These are phyloP conservation scores for Zhuqinia jingwanae DNA, from an alignment of 2,888 invertebrate species.

Conservation along the genomic window DNA sequence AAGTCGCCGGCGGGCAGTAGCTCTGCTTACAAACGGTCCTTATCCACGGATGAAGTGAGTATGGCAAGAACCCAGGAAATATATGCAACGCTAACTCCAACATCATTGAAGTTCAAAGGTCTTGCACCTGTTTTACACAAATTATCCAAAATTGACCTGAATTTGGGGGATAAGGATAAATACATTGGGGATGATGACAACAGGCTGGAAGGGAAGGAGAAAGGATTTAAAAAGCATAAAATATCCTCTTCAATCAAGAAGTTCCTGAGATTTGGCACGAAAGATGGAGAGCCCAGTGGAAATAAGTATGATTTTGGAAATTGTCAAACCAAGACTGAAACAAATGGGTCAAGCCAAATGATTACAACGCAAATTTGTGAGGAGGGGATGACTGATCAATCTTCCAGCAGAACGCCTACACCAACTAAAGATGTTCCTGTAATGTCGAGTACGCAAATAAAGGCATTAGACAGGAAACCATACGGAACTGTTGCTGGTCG, in stretches of 20 bases:
- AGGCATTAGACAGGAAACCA: slow-evolving; percentile 50
- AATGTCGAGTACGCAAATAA: background rate
- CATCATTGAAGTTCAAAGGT: slow-evolving; percentile 77
- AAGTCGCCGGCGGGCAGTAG: slow-evolving; percentile 53
- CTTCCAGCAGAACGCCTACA: slow-evolving; percentile 61
- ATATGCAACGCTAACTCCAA: slow-evolving; percentile 79
- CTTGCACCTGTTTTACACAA: slow-evolving; percentile 77
- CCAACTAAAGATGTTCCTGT: slow-evolving; percentile 43
- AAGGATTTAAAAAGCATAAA: slow-evolving; percentile 77
- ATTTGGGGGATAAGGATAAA: slow-evolving; percentile 60
- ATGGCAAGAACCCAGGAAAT: slow-evolving; percentile 79
- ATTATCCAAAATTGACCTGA: slow-evolving; percentile 76
- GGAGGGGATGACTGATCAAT: slow-evolving; percentile 51
- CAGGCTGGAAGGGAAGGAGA: slow-evolving; percentile 69
- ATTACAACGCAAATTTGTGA: slow-evolving; percentile 60
- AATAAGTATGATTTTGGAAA: slow-evolving; percentile 69
- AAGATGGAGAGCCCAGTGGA: slow-evolving; percentile 61
- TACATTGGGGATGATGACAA: slow-evolving; percentile 57
- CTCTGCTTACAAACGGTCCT: slow-evolving; percentile 75
- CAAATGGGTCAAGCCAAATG: slow-evolving; percentile 52
- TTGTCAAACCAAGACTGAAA: slow-evolving; percentile 64
- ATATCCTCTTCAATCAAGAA: slow-evolving; percentile 78
- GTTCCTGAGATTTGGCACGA: slow-evolving; percentile 76
- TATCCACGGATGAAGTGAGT: slow-evolving; percentile 78
- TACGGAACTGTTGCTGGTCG: slow-evolving; percentile 68